Conservation (phyloP, 2,797 vertebrate genomes). For the Arctocebus calabarensis region DNA sequence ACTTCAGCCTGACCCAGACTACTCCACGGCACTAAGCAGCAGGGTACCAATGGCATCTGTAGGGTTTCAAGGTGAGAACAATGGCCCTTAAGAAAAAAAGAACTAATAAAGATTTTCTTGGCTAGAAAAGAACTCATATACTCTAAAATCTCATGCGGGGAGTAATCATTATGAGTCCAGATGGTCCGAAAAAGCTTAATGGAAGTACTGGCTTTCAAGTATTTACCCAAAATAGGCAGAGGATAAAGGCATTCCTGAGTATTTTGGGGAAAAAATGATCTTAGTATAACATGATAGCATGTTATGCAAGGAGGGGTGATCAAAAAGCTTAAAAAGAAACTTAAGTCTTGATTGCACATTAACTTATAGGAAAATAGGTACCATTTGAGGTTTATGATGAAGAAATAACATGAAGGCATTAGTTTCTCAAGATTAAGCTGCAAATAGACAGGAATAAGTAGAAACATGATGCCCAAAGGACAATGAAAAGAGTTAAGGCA, state of each 20-base stretch:
- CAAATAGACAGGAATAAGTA: neutral
- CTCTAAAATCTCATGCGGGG: neutral
- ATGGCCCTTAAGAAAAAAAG: neutral
- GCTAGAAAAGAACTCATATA: neutral
- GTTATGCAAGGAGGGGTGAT: neutral
- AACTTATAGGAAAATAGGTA: neutral
- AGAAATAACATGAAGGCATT: neutral
- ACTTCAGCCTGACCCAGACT: neutral
- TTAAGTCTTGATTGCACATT: neutral
- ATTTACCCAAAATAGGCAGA: neutral
- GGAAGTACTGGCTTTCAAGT: neutral
- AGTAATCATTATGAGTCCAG: neutral
- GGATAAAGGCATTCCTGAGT: neutral
- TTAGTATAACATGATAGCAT: constrained; percentile 26
- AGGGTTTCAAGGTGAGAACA: neutral
- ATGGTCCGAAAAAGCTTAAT: neutral
- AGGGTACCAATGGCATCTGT: neutral
- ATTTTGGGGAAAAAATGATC: neutral
- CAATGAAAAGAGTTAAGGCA: neutral
- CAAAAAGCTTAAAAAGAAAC: neutral
- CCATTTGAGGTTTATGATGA: neutral
- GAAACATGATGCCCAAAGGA: neutral
- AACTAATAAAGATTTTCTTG: neutral
- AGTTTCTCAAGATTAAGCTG: neutral
- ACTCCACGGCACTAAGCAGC: neutral